Base-by-base conservation (phyloP, 2,113 vertebrate species). In the Hylia prasina region DNA sequence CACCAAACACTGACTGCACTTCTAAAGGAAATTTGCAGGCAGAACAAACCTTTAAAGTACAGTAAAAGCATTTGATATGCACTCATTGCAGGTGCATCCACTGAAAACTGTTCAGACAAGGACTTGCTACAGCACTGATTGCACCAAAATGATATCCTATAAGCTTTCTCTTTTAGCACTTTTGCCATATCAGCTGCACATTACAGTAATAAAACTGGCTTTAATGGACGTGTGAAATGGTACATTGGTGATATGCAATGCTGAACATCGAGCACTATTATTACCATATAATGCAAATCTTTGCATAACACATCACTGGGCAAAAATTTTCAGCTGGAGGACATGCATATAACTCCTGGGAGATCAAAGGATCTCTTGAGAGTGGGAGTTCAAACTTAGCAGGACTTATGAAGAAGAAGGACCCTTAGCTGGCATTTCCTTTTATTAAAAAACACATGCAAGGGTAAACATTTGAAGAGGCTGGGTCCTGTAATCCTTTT, bases 11-110 rank as follows among this genome's bases (percentile, higher is more conserved):
- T 92, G 82, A 40, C 75, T 95, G 57, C 1, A 0, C 63, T 57
- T 90, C 79, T 69, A 66, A 95, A 89, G 51, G 61, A 94, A 96
- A 95, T 82, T 21, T 72, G 37, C 39, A 95, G 77, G 44, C 61
- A 84, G 76, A 91, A 80, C 12, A 31, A 94, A 83, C 27, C 57
- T 81, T 92, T 48, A 40, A 90, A 95, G 54, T 45, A 60, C n/a
- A 58, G 33, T 50, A 86, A 48, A 80, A 78, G 30, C 25, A 69
- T 91, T 40, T 79, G 64, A 45, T 82, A 75, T 28, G 25, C 30
- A 30, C 5, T 39, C 21, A 0, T 81, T 93, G 27, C 57, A 94
- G 84, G 18, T 64, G 66, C 76, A 56, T 56, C 60, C 33, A 48
- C 35, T 72, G 39, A 56, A 79, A 90, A 70, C 19, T 60, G 28